Evolutionary conservation across 2,113 vertebrate genomes (phyloP), one percentile per base, ranked within the genome.

Genomic region (Narcine bancroftii): DNA sequence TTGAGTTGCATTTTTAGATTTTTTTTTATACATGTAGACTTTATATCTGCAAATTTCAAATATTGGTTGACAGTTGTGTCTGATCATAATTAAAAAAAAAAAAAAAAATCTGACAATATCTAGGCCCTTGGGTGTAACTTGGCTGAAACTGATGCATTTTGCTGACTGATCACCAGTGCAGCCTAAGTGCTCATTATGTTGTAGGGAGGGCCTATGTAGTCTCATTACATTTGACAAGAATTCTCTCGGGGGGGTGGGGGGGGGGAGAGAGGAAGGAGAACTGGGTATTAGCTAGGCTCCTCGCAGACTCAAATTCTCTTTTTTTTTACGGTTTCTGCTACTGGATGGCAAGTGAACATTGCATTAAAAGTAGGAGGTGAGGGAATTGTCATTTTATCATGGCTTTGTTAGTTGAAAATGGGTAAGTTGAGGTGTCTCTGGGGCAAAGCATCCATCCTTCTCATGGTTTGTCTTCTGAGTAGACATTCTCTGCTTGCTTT

Each of bases 121-220:
- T 96, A 94, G 94, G 95, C 96, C 95, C 96, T 94, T 94, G 96
- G 95, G 96, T 96, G 94, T 95, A 96, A 95, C 96, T 95, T 95
- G 95, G 94, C 96, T 96, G 95, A 96, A 96, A 96, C 95, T 96
- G 96, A 96, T 97, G 95, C 96, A 96, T 96, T 96, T 97, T 96
- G 95, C 96, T 94, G 96, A 95, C 96, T 96, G 96, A 96, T 96
- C 96, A 96, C 95, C 96, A 96, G 95, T 94, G 94, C 95, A 96
- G 96, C 95, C 97, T 96, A 96, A 97, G 96, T 96, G 96, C 96
- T 97, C 96, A 96, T 97, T 97, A 96, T 97, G 96, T 96, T 97
- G 96, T 96, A 96, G 96, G 96, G 95, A 95, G 93, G 96, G 96
- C 95, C 96, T 95, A 97, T 96, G 96, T 95, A 96, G 96, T 95